Evolutionary conservation across 30 jellyfish, hydroid and myxozoan species (phyloP).

Genomic region (Aurelia aurita complex sp. Pacific): DNA sequence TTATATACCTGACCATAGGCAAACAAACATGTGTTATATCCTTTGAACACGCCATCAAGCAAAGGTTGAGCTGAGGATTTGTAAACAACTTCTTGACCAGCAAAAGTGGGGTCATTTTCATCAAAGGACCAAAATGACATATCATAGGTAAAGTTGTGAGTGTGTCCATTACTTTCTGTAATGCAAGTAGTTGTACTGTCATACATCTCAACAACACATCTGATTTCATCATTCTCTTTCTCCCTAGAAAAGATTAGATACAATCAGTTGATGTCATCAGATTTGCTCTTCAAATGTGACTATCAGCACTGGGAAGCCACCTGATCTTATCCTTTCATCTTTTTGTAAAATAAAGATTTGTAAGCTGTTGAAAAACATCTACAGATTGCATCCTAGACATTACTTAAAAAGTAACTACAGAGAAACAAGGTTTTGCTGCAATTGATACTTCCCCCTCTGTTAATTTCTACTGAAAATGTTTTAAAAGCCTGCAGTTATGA

Average conservation of each 20-base stretch:
- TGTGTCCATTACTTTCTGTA: slow-evolving; percentile 57
- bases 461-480: too few species aligned
- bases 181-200: slow-evolving; percentile 43
- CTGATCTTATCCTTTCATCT: too few species aligned
- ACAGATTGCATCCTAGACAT: too few species aligned
- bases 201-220: slow-evolving; percentile 66
- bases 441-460: too few species aligned
- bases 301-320: too few species aligned
- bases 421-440: too few species aligned
- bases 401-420: too few species aligned
- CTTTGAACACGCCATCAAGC: slow-evolving; percentile 78
- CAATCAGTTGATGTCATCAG: too few species aligned
- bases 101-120: slow-evolving; percentile 39
- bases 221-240: slow-evolving; percentile 31
- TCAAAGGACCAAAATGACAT: slow-evolving; percentile 85
- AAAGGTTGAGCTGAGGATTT: slow-evolving; percentile 74
- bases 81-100: slow-evolving; percentile 82
- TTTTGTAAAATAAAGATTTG: too few species aligned
- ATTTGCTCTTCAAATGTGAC: too few species aligned
- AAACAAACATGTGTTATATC: slow-evolving; percentile 94
- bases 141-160: slow-evolving; percentile 79
- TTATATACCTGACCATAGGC: slow-evolving; percentile 95
- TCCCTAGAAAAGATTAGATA: slow-evolving; percentile 29
- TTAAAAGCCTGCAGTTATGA: too few species aligned
- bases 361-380: too few species aligned